phyloP scores from a whole-genome alignment of 2,888 invertebrate species.

The Serrognathus titanus region DNA sequence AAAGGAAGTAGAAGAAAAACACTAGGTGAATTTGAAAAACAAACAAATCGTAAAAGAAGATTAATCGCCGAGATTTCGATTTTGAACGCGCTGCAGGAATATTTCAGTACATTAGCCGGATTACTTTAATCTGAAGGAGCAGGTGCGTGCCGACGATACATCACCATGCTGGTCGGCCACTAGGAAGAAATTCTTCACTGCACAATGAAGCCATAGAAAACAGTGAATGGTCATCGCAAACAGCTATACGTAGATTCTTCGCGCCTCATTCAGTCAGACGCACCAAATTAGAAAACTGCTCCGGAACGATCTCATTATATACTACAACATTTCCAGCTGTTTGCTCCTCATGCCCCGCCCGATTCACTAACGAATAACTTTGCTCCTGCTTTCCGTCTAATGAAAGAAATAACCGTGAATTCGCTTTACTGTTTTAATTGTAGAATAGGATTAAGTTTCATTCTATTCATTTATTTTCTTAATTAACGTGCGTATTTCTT shows the following conservation, averaged over 20 bases:
- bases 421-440: too few relatives aligned
- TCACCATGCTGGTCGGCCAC: slow-evolving; percentile 5
- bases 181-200: slow-evolving; percentile 6
- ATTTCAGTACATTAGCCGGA: slow-evolving; percentile 32
- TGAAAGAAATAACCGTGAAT: too few relatives aligned
- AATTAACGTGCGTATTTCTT: too few relatives aligned
- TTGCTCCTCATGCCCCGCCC: too few relatives aligned
- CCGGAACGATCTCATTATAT: not conserved
- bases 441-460: too few relatives aligned
- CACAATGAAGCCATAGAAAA: slow-evolving; percentile 13
- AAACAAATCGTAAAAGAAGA: slow-evolving; percentile 9
- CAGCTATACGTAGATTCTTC: not conserved
- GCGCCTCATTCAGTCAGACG: slow-evolving; percentile 8
- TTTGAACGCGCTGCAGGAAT: slow-evolving; percentile 11
- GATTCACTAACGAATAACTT: too few relatives aligned
- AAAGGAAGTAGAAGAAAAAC: slow-evolving; percentile 3
- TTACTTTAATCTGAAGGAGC: slow-evolving; percentile 29
- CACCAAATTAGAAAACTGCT: slow-evolving; percentile 8
- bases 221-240: slow-evolving; percentile 13
- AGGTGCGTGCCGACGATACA: slow-evolving; percentile 24
- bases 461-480: too few relatives aligned
- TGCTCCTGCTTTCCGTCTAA: too few relatives aligned
- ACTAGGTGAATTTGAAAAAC: slow-evolving; percentile 5
- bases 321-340: not conserved
- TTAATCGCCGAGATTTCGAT: slow-evolving; percentile 14